Evolutionary conservation across 2,797 vertebrate genomes (phyloP).

Genomic region (Thunnus albacares): DNA sequence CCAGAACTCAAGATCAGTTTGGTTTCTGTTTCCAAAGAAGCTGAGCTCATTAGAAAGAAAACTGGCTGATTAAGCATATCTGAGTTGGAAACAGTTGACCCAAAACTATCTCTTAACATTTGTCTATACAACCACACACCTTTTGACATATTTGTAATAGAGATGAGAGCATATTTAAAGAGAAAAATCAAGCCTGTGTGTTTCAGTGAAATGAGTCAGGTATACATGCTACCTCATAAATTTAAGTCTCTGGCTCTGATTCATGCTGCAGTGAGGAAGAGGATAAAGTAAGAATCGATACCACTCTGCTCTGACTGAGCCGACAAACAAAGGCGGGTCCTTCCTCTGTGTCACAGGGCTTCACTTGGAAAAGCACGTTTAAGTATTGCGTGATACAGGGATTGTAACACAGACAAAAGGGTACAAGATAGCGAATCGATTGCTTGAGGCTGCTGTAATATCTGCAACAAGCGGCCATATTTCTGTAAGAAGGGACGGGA

Average conservation of each 20-base stretch:
- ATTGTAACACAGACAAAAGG: slow-evolving; percentile 49
- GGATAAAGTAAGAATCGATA: slow-evolving; percentile 48
- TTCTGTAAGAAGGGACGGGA: slow-evolving; percentile 28
- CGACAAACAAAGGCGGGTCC: slow-evolving; percentile 42
- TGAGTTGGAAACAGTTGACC: too few relatives aligned
- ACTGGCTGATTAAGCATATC: neutral
- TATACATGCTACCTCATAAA: slow-evolving; percentile 12
- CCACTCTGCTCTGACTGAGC: neutral
- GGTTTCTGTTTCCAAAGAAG: neutral
- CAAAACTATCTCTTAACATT: neutral
- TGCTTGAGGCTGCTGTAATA: slow-evolving; percentile 16
- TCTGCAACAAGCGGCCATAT: slow-evolving; percentile 36
- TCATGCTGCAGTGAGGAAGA: slow-evolving; percentile 41
- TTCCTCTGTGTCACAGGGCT: slow-evolving; percentile 28
- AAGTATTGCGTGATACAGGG: slow-evolving; percentile 22
- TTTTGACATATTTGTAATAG: neutral
- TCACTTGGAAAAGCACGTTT: slow-evolving; percentile 34
- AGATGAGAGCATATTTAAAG: neutral
- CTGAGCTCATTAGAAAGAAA: neutral
- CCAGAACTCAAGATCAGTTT: slow-evolving; percentile 13
- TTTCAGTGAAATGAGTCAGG: slow-evolving; percentile 4
- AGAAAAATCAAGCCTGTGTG: neutral
- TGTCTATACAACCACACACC: neutral
- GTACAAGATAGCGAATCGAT: slow-evolving; percentile 58
- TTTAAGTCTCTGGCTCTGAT: slow-evolving; percentile 36